Percentiles rank a stretch among this genome's conserved stretches.
Evolutionary conservation across 1,140 invertebrate species (phyloP).

Genomic region (Drosophila auraria): DNA sequence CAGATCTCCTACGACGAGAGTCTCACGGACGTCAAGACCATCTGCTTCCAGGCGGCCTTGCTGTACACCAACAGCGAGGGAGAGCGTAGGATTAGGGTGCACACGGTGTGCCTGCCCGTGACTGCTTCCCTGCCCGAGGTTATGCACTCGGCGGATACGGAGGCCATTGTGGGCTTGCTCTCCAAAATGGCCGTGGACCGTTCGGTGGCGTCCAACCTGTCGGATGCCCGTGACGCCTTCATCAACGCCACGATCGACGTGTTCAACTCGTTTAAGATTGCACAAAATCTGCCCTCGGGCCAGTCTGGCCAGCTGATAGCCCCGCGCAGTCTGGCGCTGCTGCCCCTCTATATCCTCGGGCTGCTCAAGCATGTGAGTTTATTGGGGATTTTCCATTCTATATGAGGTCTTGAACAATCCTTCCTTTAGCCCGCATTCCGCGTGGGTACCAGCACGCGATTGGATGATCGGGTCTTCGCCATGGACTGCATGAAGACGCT

Average conservation of each 20-base stretch:
- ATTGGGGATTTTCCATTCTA: fast-evolving
- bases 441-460: constrained; percentile 92
- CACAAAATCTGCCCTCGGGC: constrained; percentile 88
- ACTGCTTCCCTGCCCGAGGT: constrained; percentile 93
- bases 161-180: constrained; percentile 96
- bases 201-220: constrained; percentile 92
- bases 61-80: constrained; percentile 99
- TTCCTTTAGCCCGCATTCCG: constrained; percentile 92
- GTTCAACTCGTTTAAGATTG: constrained; percentile 92
- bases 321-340: constrained; percentile 90
- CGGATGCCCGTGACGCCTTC: constrained; percentile 97
- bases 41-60: constrained; percentile 99
- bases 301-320: constrained; percentile 89
- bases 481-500: constrained; percentile 97
- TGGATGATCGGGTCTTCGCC: constrained; percentile 96
- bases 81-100: constrained; percentile 98
- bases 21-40: constrained; percentile 93
- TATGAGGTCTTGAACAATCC: neutral
- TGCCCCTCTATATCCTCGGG: constrained; percentile 96
- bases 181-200: constrained; percentile 99
- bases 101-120: constrained; percentile 97
- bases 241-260: constrained; percentile 98
- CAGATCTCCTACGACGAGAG: constrained; percentile 93
- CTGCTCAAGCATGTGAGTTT: constrained; percentile 94
- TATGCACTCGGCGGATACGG: constrained; percentile 96